Evolutionary conservation across 2,888 invertebrate species (phyloP).

Genomic region (Bombylius major): DNA sequence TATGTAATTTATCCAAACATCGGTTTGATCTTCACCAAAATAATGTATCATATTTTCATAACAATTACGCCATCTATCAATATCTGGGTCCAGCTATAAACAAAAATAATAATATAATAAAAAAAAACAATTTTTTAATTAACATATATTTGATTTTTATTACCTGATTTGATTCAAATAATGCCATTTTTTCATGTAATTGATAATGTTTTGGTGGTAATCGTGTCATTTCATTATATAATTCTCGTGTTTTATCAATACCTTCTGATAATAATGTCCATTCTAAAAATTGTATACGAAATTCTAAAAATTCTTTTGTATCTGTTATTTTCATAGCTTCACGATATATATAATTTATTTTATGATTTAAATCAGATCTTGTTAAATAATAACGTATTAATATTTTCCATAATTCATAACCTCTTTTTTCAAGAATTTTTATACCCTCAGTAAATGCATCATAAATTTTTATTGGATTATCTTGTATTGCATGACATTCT

Average conservation of each 20-base stretch:
- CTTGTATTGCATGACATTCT: constrained; percentile 34
- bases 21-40: constrained; percentile 50
- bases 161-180: constrained; percentile 35
- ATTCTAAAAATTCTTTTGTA: constrained; percentile 21
- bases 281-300: constrained; percentile 27
- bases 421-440: constrained; percentile 16
- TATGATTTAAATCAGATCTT: constrained; percentile 19
- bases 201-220: constrained; percentile 47
- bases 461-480: constrained; percentile 33
- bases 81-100: constrained; percentile 30
- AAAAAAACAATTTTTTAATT: too few relatives aligned
- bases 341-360: constrained; percentile 22
- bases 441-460: constrained; percentile 34
- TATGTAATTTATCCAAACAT: constrained; percentile 63
- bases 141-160: too few relatives aligned
- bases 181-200: constrained; percentile 48
- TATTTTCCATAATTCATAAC: constrained; percentile 25
- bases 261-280: constrained; percentile 27
- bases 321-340: constrained; percentile 22
- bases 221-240: constrained; percentile 47
- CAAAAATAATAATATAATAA: neutral
- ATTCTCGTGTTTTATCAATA: constrained; percentile 45
- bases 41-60: constrained; percentile 50
- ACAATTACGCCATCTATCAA: constrained; percentile 44
- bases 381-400: constrained; percentile 26